These are phyloP conservation scores for Garra rufa DNA, from an alignment of 2,113 vertebrate genomes.

Conservation along the genomic window DNA sequence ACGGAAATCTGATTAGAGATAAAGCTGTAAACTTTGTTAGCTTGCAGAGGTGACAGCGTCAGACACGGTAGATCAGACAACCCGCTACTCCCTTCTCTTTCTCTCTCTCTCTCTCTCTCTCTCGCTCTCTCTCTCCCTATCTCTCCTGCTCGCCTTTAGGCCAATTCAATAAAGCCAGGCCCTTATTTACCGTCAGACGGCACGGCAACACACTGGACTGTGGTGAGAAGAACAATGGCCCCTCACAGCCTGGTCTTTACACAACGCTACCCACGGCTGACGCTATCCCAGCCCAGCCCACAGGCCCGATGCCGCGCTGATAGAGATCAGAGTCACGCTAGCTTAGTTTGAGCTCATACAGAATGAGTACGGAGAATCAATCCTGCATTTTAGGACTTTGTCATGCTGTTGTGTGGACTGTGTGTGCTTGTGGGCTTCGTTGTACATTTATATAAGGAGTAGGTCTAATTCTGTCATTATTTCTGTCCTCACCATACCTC, in stretches of 20 bases:
- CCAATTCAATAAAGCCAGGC: constrained; percentile 59
- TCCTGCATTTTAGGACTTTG: constrained; percentile 21
- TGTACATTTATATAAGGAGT: background rate
- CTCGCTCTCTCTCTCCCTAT: constrained; percentile 19
- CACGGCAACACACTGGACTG: constrained; percentile 55
- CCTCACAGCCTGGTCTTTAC: constrained; percentile 53
- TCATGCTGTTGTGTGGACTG: background rate
- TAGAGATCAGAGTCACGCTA: constrained; percentile 40
- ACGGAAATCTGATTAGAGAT: constrained; percentile 54
- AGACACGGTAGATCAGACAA: constrained; percentile 36
- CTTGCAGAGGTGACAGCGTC: constrained; percentile 39
- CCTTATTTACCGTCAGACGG: constrained; percentile 59
- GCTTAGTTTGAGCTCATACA: constrained; percentile 42
- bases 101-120: constrained; percentile 30
- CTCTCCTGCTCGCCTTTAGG: constrained; percentile 32
- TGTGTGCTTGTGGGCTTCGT: background rate
- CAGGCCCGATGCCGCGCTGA: constrained; percentile 1
- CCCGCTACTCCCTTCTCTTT: constrained; percentile 19
- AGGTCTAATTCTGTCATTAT: background rate
- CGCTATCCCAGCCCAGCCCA: constrained; percentile 30
- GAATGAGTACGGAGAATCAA: constrained; percentile 36
- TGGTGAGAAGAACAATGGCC: constrained; percentile 57
- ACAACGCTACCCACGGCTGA: constrained; percentile 42
- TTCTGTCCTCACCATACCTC: background rate
- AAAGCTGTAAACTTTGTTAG: constrained; percentile 58